These are phyloP conservation scores for Poliocrania exsul DNA, from an alignment of 2,797 vertebrate genomes.

Conservation along the genomic window DNA sequence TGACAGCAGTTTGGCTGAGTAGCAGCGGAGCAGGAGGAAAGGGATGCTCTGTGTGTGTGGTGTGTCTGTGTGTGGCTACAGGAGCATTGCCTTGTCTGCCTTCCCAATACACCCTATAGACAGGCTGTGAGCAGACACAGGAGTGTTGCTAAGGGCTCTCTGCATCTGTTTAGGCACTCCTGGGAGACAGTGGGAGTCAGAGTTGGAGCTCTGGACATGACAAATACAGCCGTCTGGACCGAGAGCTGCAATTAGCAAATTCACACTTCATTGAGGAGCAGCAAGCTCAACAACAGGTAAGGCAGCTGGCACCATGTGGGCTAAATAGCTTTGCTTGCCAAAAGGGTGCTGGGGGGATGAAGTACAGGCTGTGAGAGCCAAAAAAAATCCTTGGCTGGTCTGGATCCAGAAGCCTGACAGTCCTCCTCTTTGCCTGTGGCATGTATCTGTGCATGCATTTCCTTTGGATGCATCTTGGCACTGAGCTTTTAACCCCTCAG, in stretches of 20 bases:
- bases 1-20: not conserved
- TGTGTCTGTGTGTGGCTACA: accelerated
- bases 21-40: not conserved
- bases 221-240: constrained; percentile 86
- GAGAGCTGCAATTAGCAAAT: constrained; percentile 88
- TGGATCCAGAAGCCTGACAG: not conserved
- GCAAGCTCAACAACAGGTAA: constrained; percentile 94
- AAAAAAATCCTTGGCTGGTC: not conserved
- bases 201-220: constrained; percentile 84
- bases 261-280: constrained; percentile 94
- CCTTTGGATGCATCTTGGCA: not conserved
- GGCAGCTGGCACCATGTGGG: not conserved
- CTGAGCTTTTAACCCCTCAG: not conserved
- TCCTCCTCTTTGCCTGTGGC: not conserved
- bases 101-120: not conserved
- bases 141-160: not conserved
- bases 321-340: not conserved
- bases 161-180: constrained; percentile 76
- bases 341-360: not conserved
- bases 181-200: constrained; percentile 83
- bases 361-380: not conserved
- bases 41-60: not conserved
- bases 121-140: not conserved
- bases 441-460: not conserved
- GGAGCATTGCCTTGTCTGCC: not conserved